Conservation (phyloP, 2,113 vertebrate genomes). For the Noctilio leporinus region DNA sequence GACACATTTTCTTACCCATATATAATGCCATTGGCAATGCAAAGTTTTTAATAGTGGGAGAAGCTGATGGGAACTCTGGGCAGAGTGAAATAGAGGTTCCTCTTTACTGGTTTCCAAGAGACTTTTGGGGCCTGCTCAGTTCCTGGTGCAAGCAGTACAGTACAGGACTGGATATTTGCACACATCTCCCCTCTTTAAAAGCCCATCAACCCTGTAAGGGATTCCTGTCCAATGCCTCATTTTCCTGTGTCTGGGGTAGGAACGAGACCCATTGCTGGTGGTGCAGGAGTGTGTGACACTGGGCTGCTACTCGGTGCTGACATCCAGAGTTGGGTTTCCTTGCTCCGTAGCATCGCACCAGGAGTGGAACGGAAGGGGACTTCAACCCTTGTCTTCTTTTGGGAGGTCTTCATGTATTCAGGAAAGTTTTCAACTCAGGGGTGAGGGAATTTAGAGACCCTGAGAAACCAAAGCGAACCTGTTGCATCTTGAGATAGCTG, state of each 20-base stretch:
- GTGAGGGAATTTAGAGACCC: not conserved
- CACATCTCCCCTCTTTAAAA: not conserved
- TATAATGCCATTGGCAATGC: slow-evolving; percentile 41
- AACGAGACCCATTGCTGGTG: not conserved
- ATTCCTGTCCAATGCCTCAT: not conserved
- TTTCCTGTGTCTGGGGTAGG: not conserved
- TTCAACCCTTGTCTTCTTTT: not conserved
- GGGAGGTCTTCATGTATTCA: not conserved
- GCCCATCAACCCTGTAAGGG: not conserved
- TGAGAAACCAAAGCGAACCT: slow-evolving; percentile 48
- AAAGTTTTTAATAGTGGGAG: slow-evolving; percentile 56
- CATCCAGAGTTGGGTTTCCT: not conserved
- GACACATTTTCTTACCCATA: slow-evolving; percentile 43
- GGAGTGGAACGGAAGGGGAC: not conserved
- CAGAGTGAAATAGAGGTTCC: slow-evolving; percentile 61
- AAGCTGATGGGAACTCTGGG: slow-evolving; percentile 63
- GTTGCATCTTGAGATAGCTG: slow-evolving; percentile 63
- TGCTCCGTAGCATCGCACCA: not conserved
- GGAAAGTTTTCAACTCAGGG: slow-evolving; percentile 46
- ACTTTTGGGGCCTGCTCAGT: slow-evolving; percentile 61
- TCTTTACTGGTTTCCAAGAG: slow-evolving; percentile 52
- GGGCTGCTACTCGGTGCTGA: not conserved
- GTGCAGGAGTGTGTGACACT: slow-evolving; percentile 34
- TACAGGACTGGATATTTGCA: slow-evolving; percentile 7
- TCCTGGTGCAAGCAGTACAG: slow-evolving; percentile 3